These are phyloP conservation scores for Acanthisitta chloris DNA, from an alignment of 2,113 vertebrate species.

Conservation along the genomic window DNA sequence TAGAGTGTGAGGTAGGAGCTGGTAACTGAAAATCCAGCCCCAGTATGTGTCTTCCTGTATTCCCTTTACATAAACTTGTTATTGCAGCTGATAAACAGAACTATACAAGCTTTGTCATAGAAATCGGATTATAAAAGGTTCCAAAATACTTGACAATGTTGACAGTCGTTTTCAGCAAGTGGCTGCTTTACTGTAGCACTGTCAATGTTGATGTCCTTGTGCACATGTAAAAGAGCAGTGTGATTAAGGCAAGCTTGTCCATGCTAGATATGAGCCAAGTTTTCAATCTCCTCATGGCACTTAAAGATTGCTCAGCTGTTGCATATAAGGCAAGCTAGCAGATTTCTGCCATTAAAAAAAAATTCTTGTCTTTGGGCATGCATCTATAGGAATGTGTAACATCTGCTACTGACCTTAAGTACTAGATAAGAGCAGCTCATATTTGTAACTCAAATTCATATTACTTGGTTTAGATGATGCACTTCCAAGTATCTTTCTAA, in stretches of 20 bases:
- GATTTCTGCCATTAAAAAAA: conserved; percentile 79
- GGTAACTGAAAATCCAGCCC: conserved; percentile 49
- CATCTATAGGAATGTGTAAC: conserved; percentile 73
- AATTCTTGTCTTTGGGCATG: conserved; percentile 57
- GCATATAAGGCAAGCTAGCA: conserved; percentile 79
- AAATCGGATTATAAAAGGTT: conserved; percentile 75
- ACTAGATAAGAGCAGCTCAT: conserved; percentile 64
- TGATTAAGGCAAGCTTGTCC: conserved; percentile 83
- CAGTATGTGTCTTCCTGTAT: conserved; percentile 11
- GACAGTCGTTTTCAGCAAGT: conserved; percentile 85
- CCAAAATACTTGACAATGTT: conserved; percentile 80
- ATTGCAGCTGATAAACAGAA: conserved; percentile 71
- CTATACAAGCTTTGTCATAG: conserved; percentile 71
- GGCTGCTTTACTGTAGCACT: conserved; percentile 77
- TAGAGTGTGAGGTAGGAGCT: background rate
- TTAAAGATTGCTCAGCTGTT: conserved; percentile 83
- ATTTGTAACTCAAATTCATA: conserved; percentile 38
- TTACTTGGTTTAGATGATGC: background rate
- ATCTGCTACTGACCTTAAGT: conserved; percentile 76
- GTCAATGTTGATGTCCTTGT: conserved; percentile 82
- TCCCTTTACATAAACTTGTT: conserved; percentile 52
- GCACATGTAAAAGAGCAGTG: conserved; percentile 82
- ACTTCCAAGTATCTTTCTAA: conserved; percentile 32
- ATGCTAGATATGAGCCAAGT: conserved; percentile 79
- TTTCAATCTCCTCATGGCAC: conserved; percentile 79